These are phyloP conservation scores for Coboldia fuscipes DNA, from an alignment of 1,140 invertebrate genomes.

Conservation along the genomic window DNA sequence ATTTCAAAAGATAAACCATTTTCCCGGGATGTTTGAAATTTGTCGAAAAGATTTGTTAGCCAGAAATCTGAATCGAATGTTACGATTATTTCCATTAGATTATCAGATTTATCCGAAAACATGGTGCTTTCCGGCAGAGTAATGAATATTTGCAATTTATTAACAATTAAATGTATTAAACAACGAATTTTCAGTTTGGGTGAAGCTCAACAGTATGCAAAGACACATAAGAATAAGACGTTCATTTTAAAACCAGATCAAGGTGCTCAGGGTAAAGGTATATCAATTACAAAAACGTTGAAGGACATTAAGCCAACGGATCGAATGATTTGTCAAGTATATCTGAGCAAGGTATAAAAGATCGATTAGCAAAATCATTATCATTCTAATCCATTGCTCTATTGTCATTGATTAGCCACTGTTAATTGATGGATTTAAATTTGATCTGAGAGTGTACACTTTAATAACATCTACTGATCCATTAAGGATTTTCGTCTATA, in stretches of 20 bases:
- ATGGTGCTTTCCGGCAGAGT: slow-evolving; percentile 87
- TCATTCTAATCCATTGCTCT: slow-evolving; percentile 2
- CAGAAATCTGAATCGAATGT: slow-evolving; percentile 67
- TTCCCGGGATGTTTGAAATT: slow-evolving; percentile 81
- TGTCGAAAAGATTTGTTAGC: slow-evolving; percentile 70
- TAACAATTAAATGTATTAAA: background rate
- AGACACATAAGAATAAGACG: slow-evolving; percentile 45
- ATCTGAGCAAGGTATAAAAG: slow-evolving; percentile 32
- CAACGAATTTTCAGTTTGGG: slow-evolving; percentile 30
- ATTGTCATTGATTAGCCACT: slow-evolving; percentile 44
- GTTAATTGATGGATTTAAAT: slow-evolving; percentile 90
- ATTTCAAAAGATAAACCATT: slow-evolving; percentile 78
- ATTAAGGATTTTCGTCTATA: slow-evolving; percentile 78
- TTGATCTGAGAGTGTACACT: slow-evolving; percentile 87
- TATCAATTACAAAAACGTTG: slow-evolving; percentile 53
- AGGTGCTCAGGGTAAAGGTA: slow-evolving; percentile 69
- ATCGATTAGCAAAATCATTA: background rate
- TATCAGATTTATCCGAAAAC: slow-evolving; percentile 83
- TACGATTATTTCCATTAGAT: slow-evolving; percentile 63
- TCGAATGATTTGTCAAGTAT: slow-evolving; percentile 66
- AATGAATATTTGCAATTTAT: slow-evolving; percentile 16
- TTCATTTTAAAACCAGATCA: slow-evolving; percentile 78
- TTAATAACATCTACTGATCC: slow-evolving; percentile 89
- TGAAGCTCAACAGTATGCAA: slow-evolving; percentile 36
- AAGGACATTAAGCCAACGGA: slow-evolving; percentile 58